Evolutionary conservation across 2,113 vertebrate species (phyloP).

Genomic region (Phoxinus phoxinus): DNA sequence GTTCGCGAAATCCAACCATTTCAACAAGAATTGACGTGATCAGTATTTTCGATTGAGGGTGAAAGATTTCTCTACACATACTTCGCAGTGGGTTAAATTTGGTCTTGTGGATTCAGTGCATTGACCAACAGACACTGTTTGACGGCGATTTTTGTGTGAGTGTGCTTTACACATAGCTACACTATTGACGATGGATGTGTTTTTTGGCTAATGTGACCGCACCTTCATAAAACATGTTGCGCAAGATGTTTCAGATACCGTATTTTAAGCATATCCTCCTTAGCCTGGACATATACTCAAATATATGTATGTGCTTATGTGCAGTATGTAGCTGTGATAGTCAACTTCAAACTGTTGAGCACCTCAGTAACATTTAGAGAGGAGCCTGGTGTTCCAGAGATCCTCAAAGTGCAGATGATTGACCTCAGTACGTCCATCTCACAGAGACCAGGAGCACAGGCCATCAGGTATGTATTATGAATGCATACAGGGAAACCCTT

Average conservation of each 20-base stretch:
- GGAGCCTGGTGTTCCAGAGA: constrained; percentile 84
- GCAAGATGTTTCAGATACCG: background rate
- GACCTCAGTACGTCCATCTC: constrained; percentile 87
- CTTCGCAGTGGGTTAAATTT: too few relatives aligned
- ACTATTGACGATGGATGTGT: too few relatives aligned
- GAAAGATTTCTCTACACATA: too few relatives aligned
- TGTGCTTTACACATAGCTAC: too few relatives aligned
- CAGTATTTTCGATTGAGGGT: too few relatives aligned
- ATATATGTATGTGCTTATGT: constrained; percentile 28
- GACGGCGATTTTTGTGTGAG: too few relatives aligned
- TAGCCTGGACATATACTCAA: background rate
- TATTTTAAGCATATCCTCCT: background rate
- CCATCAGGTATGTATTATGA: constrained; percentile 81
- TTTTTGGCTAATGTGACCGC: background rate
- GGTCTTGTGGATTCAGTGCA: too few relatives aligned
- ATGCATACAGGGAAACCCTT: background rate
- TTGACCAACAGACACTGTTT: too few relatives aligned
- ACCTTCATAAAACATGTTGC: background rate
- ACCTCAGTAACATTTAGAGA: constrained; percentile 91
- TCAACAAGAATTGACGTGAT: too few relatives aligned
- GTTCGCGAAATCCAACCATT: background rate
- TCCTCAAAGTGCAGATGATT: constrained; percentile 91
- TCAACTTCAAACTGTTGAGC: constrained; percentile 87
- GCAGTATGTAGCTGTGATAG: constrained; percentile 88
- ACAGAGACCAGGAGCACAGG: constrained; percentile 94